Conservation (phyloP, 2,888 invertebrate species). For the Nezara viridula region DNA sequence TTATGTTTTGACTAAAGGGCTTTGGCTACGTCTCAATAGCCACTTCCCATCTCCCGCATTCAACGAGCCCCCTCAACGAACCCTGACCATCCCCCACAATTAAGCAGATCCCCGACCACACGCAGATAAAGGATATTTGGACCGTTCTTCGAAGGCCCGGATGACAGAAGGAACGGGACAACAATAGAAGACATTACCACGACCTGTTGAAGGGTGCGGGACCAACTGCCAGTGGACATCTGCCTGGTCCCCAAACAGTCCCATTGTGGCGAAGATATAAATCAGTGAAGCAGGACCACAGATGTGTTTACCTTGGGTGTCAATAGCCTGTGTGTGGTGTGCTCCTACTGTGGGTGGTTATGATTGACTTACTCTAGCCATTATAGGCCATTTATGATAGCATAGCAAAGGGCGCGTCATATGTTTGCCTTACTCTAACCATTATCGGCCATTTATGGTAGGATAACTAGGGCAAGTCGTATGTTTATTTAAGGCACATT, state of each 20-base stretch:
- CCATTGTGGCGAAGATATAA: slow-evolving; percentile 17
- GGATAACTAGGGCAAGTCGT: background rate
- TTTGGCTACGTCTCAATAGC: background rate
- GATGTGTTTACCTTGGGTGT: slow-evolving; percentile 38
- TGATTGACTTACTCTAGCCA: background rate
- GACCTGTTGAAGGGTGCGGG: slow-evolving; percentile 25
- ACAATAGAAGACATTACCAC: slow-evolving; percentile 28
- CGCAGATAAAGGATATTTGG: slow-evolving; percentile 33
- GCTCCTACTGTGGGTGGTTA: background rate
- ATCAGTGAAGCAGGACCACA: background rate
- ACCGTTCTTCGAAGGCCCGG: slow-evolving; percentile 26
- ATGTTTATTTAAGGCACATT: background rate
- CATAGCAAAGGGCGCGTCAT: background rate
- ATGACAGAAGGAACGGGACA: background rate
- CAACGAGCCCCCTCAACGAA: background rate
- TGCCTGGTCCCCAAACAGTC: background rate
- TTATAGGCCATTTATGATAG: slow-evolving; percentile 28
- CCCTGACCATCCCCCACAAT: slow-evolving; percentile 35
- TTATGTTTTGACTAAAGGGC: background rate
- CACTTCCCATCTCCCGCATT: background rate
- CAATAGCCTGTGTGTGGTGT: slow-evolving; percentile 7
- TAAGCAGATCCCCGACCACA: slow-evolving; percentile 30
- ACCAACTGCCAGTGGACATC: slow-evolving; percentile 5
- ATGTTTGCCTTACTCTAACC: background rate
- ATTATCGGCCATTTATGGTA: slow-evolving; percentile 30